Conservation (phyloP, 1,140 invertebrate species). For the Copidosoma floridanum region DNA sequence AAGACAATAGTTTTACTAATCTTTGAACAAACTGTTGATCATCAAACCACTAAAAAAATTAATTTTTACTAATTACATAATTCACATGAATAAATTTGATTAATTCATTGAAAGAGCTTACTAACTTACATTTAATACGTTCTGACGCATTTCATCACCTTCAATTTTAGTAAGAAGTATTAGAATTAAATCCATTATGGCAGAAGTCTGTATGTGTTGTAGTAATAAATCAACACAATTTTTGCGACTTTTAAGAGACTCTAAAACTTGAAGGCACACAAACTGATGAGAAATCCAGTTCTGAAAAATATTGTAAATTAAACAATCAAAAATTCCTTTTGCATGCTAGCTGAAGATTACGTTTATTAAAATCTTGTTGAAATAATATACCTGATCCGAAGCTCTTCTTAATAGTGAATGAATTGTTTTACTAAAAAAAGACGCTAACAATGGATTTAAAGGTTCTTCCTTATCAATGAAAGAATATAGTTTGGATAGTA, state of each 20-base stretch:
- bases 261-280: constrained; percentile 84
- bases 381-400: constrained; percentile 66
- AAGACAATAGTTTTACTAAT: constrained; percentile 77
- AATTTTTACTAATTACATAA: constrained; percentile 13
- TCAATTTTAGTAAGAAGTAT: constrained; percentile 85
- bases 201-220: constrained; percentile 88
- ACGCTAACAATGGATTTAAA: constrained; percentile 90
- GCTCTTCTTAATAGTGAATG: constrained; percentile 81
- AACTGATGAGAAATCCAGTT: constrained; percentile 91
- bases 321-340: too few relatives aligned
- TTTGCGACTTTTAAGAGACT: constrained; percentile 83
- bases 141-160: constrained; percentile 72
- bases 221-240: constrained; percentile 84
- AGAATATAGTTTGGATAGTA: constrained; percentile 82
- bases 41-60: constrained; percentile 77
- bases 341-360: too few relatives aligned
- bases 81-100: constrained; percentile 7
- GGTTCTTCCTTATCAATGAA: constrained; percentile 85
- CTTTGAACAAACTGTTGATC: constrained; percentile 81
- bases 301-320: constrained; percentile 59
- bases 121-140: constrained; percentile 76
- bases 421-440: constrained; percentile 94
- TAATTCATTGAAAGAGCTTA: not conserved
- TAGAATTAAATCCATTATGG: constrained; percentile 91
- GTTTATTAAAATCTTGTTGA: too few relatives aligned